Evolutionary conservation across 2,888 invertebrate species (phyloP), one percentile per base, ranked within the genome.

Genomic region (Drosophila formosana): DNA sequence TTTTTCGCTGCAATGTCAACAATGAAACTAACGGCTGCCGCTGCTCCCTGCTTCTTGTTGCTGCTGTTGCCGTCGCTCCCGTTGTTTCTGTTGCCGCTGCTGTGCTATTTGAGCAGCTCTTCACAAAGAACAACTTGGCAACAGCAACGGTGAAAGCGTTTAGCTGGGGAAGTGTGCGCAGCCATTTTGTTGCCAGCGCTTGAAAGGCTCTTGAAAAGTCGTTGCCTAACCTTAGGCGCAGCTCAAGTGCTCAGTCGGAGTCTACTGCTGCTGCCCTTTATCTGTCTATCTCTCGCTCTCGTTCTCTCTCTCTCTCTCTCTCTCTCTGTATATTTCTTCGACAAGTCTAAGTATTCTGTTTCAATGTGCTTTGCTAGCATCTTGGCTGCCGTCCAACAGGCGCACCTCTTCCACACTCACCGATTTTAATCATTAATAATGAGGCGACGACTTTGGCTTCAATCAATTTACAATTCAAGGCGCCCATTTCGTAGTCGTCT

Each of bases 401-500:
- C 37, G 13, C 47, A 23, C 25, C 41, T n/a, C 43, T 34, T 30
- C 34, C 26, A n/a, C 45, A 13, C 37, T 43, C 55, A 47, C 63
- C 66, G 60, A 83, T 83, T 86, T 83, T 81, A 84, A 84, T 84
- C 87, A 84, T 81, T 79, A 83, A 70, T 79, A 81, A 68, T 67
- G 80, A 72, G 67, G 51, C 72, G 66, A 53, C 57, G 66, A 69
- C 78, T 78, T 78, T 82, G 78, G 69, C 78, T 74, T 71, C 87
- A 84, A 84, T 87, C 85, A 84, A 84, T 85, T 87, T 84, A 87
- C 78, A 80, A 87, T 84, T 83, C 86, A 78, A 75, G 80, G 75
- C 50, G 69, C 58, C 62, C 53, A 46, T 32, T 53, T 34, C 45
- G 43, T 3, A 4, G 13, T 41, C 18, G 41, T 25, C 30, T n/a